Conservation (phyloP, 2,888 invertebrate species). For the Erynnis tages region DNA sequence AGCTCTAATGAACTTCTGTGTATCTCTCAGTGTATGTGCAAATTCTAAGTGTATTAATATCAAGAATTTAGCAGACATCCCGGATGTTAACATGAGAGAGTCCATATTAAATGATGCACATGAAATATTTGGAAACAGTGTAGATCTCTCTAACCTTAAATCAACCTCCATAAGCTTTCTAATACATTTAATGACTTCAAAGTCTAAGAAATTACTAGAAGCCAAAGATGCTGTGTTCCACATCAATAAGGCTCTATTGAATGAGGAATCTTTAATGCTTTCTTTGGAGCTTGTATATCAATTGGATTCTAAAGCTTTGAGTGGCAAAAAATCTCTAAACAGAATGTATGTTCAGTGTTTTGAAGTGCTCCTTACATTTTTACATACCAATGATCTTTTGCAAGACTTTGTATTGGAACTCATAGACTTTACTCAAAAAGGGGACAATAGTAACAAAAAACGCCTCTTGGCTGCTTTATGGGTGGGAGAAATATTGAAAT, state of each 20-base stretch:
- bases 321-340: conserved; percentile 36
- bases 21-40: conserved; percentile 63
- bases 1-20: conserved; percentile 59
- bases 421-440: conserved; percentile 59
- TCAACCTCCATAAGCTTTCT: conserved; percentile 52
- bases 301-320: conserved; percentile 40
- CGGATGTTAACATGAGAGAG: conserved; percentile 54
- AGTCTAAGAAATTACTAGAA: conserved; percentile 53
- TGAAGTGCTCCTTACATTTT: conserved; percentile 74
- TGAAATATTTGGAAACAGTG: conserved; percentile 54
- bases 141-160: conserved; percentile 58
- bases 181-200: conserved; percentile 47
- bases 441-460: conserved; percentile 47
- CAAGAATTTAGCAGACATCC: conserved; percentile 61
- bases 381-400: conserved; percentile 77
- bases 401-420: conserved; percentile 69
- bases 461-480: conserved; percentile 74
- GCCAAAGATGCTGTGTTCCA: conserved; percentile 40
- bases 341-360: conserved; percentile 68
- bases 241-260: conserved; percentile 55
- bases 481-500: conserved; percentile 72
- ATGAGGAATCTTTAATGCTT: conserved; percentile 59
- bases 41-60: conserved; percentile 61
- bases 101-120: conserved; percentile 59
- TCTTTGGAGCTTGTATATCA: conserved; percentile 57